Base-by-base conservation (phyloP, 2,888 invertebrate species). In the Aphodius granarius region DNA sequence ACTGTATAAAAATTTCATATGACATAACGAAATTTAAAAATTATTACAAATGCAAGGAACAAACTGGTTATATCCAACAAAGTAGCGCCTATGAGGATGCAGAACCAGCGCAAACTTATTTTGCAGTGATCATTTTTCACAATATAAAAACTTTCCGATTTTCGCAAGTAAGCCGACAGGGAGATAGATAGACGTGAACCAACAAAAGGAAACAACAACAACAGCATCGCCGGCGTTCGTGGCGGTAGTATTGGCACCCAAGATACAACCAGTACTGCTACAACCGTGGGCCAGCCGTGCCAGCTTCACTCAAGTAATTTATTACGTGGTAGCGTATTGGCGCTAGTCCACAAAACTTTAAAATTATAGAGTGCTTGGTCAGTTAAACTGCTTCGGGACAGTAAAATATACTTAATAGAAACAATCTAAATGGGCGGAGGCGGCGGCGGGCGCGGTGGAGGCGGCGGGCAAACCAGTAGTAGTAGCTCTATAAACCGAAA, bases 241-340 rank as follows among this genome's bases (percentile, higher is more conserved):
- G 43, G 43, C 43, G 43, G 43, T 13, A 43, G 43, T 43, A 43
- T 13, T 43, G 43, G 43, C 43, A 43, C 9, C 43, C 43, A 43
- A 43, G 43, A 43, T 43, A 43, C 43, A 43, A 43, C 43, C 43
- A 6, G 43, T 43, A 1, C 43, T 43, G 43, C 43, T 13, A 43
- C 43, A 43, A 43, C 43, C 43, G 43, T 43, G 13, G 43, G 43
- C 43, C 1, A 43, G 43, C n/a, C n/a, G n/a, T n/a, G 43, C 43
- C 43, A 43, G 43, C 43, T 13, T 43, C 43, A 43, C 43, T 22
- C 72, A 71, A 23, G 76, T 76, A 76, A 76, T 76, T 76, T 76
- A 76, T 76, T 72, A 72, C 66, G 70, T 72, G 72, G 74, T 72
- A 72, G 64, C 74, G 74, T 76, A 76, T 76, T 76, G 76, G 76